These are phyloP conservation scores for Myrmecophaga tridactyla DNA, from an alignment of 2,113 vertebrate genomes.

Conservation along the genomic window DNA sequence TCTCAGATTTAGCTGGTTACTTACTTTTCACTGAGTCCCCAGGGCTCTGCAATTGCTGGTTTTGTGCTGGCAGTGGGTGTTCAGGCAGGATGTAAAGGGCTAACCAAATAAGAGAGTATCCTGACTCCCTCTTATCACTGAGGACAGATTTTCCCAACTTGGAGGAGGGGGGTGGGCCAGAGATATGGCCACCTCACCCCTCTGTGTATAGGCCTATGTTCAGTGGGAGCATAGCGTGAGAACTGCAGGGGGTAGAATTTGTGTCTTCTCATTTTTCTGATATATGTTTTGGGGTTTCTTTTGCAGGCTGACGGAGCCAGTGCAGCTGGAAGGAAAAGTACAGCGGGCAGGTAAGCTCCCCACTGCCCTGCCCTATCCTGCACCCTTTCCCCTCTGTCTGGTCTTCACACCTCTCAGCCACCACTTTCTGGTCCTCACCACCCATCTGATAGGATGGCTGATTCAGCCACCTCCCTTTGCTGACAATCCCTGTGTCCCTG, in stretches of 20 bases:
- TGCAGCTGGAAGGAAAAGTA: constrained; percentile 82
- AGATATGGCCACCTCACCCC: background rate
- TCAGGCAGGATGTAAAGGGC: constrained; percentile 50
- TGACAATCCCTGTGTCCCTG: background rate
- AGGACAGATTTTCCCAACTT: background rate
- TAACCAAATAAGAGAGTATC: background rate
- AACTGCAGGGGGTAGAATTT: background rate
- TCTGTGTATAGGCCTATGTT: background rate
- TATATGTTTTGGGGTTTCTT: constrained; percentile 23
- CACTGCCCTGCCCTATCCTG: fast-evolving
- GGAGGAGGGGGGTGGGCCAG: background rate
- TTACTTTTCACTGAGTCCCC: constrained; percentile 64
- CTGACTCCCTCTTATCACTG: background rate
- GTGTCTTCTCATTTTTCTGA: constrained; percentile 15
- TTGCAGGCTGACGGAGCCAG: constrained; percentile 83
- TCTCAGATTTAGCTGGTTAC: constrained; percentile 75
- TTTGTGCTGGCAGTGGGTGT: constrained; percentile 67
- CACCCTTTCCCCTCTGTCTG: background rate
- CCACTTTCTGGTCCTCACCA: background rate
- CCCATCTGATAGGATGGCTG: background rate
- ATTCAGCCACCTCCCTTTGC: background rate
- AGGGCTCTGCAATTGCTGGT: constrained; percentile 63
- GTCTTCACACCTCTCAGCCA: background rate
- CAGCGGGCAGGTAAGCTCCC: constrained; percentile 80
- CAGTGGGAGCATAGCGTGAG: background rate